A percentile compares a stretch with the other conserved stretches of the same genome.
These are phyloP conservation scores for Ceratoteleas bidentatus DNA, from an alignment of 1,140 invertebrate genomes.

Conservation along the genomic window DNA sequence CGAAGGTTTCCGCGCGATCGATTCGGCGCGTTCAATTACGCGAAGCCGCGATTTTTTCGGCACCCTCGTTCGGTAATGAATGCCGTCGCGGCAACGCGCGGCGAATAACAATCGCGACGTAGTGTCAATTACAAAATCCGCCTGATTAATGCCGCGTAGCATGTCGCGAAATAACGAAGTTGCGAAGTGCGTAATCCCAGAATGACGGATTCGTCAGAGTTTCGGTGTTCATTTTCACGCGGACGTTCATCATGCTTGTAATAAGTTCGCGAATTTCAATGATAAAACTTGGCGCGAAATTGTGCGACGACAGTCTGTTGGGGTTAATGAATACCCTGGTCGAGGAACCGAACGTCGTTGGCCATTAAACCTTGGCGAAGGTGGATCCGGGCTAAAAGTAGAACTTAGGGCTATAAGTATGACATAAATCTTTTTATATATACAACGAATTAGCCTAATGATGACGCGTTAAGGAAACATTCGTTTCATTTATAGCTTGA, in stretches of 20 bases:
- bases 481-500: constrained; percentile 31
- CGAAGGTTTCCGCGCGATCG: too few relatives aligned
- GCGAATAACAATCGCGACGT: too few relatives aligned
- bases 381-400: constrained; percentile 12
- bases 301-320: neutral
- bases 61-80: too few relatives aligned
- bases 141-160: too few relatives aligned
- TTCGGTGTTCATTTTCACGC: constrained; percentile 30
- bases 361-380: neutral
- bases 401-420: constrained; percentile 4
- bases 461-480: constrained; percentile 24
- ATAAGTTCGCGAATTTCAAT: constrained; percentile 7
- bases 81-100: too few relatives aligned
- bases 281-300: constrained; percentile 4
- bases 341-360: too few relatives aligned
- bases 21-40: too few relatives aligned
- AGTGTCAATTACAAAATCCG: too few relatives aligned
- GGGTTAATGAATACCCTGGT: neutral
- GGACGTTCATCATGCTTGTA: constrained; percentile 12
- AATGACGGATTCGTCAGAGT: constrained; percentile 26
- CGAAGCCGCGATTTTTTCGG: too few relatives aligned
- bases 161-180: constrained; percentile 20
- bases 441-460: constrained; percentile 31
- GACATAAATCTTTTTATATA: constrained; percentile 25
- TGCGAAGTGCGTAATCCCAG: constrained; percentile 14